phyloP scores from a whole-genome alignment of 2,888 invertebrate genomes.

The Carpatolechia fugitivella region DNA sequence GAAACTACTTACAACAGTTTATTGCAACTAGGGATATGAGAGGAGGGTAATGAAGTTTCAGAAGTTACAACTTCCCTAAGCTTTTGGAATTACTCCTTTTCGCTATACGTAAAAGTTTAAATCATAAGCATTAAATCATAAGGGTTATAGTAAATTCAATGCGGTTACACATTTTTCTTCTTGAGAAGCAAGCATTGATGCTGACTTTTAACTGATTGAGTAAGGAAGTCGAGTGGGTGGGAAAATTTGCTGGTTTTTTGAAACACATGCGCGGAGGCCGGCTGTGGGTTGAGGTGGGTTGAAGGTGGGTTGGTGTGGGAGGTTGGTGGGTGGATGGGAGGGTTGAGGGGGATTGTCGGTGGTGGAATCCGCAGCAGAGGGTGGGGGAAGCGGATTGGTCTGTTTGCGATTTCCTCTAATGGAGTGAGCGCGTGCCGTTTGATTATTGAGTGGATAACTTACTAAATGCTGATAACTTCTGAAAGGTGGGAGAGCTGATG shows the following conservation, averaged over 20 bases:
- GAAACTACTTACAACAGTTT: too few species aligned
- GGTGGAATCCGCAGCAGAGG: slow-evolving; percentile 12
- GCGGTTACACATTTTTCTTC: slow-evolving; percentile 3
- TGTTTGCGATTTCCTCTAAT: slow-evolving; percentile 26
- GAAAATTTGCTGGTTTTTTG: slow-evolving; percentile 10
- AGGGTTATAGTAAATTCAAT: neutral
- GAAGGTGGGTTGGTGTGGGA: slow-evolving; percentile 5
- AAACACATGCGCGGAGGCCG: slow-evolving; percentile 17
- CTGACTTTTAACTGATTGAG: slow-evolving; percentile 16
- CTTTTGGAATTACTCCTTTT: neutral
- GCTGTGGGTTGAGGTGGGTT: slow-evolving; percentile 12
- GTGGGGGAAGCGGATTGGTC: slow-evolving; percentile 24
- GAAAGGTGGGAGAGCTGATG: slow-evolving; percentile 3
- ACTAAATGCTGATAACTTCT: slow-evolving; percentile 15
- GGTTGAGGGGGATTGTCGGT: slow-evolving; percentile 8
- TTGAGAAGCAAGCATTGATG: too few species aligned
- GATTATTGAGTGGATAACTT: slow-evolving; percentile 19
- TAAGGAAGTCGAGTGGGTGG: slow-evolving; percentile 9
- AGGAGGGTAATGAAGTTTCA: too few species aligned
- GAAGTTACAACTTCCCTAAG: too few species aligned
- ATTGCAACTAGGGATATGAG: too few species aligned
- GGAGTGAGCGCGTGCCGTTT: slow-evolving; percentile 21
- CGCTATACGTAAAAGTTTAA: too few species aligned
- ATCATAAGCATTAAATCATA: too few species aligned
- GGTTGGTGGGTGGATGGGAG: slow-evolving; percentile 3